Conservation (phyloP, 23 tunicate species). For the Diplosoma virens region DNA sequence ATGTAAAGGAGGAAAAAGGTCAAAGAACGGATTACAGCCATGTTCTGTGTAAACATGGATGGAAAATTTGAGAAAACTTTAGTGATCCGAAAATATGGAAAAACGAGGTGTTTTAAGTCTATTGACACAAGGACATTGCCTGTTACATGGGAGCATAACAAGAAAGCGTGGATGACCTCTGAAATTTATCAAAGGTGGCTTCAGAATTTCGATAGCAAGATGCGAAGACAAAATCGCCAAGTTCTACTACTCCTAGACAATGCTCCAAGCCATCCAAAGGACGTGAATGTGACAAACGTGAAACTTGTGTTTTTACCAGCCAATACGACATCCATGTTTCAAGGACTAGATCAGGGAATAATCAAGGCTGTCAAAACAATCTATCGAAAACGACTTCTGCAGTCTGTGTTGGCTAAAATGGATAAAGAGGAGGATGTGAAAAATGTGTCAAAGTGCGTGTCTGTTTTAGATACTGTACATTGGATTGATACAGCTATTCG, state of each 20-base stretch:
- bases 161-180: constrained; percentile 13
- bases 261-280: constrained; percentile 6
- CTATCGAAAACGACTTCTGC: constrained; percentile 29
- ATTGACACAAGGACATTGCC: constrained; percentile 23
- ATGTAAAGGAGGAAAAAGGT: background rate
- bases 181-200: too few species aligned
- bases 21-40: background rate
- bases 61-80: constrained; percentile 12
- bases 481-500: constrained; percentile 27
- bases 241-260: constrained; percentile 22
- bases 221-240: constrained; percentile 32
- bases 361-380: constrained; percentile 19
- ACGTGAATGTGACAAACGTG: background rate
- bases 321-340: constrained; percentile 25
- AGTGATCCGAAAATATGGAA: constrained; percentile 18
- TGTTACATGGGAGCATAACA: constrained; percentile 11
- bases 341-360: constrained; percentile 3
- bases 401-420: constrained; percentile 22
- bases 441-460: constrained; percentile 16
- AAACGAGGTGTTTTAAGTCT: constrained; percentile 11
- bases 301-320: constrained; percentile 20
- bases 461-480: constrained; percentile 22
- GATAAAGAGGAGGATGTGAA: constrained; percentile 6
- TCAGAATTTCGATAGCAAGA: constrained; percentile 21
- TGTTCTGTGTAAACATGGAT: background rate